Conservation (phyloP, 2,888 invertebrate genomes). For the Leptinotarsa peninsularis region DNA sequence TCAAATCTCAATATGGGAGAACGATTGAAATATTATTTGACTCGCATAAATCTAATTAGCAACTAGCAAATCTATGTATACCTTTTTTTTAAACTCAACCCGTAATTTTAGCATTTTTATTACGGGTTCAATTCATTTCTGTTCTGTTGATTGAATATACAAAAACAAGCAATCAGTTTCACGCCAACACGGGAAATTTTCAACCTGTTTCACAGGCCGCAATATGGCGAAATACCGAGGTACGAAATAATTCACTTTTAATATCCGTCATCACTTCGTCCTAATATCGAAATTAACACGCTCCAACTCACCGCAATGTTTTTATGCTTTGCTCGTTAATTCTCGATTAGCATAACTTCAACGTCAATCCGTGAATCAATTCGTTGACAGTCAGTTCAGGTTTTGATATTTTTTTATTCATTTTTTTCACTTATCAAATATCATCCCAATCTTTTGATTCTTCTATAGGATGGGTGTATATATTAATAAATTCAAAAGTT, state of each 20-base stretch:
- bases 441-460: too few relatives aligned
- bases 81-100: too few relatives aligned
- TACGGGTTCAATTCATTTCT: background rate
- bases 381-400: slow-evolving; percentile 23
- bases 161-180: background rate
- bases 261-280: slow-evolving; percentile 56
- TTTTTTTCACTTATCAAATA: background rate
- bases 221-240: slow-evolving; percentile 49
- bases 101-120: background rate
- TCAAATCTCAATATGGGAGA: too few relatives aligned
- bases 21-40: too few relatives aligned
- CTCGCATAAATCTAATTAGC: too few relatives aligned
- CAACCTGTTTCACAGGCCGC: slow-evolving; percentile 34
- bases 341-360: slow-evolving; percentile 45
- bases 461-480: too few relatives aligned
- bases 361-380: slow-evolving; percentile 31
- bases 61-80: too few relatives aligned
- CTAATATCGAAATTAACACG: slow-evolving; percentile 51
- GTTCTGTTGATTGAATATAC: background rate
- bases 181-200: background rate
- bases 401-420: slow-evolving; percentile 7
- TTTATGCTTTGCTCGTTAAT: slow-evolving; percentile 51
- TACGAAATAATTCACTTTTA: slow-evolving; percentile 57
- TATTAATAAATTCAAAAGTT: too few relatives aligned
- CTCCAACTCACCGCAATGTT: slow-evolving; percentile 49